Evolutionary conservation across 2,113 vertebrate genomes (phyloP), one percentile per base, ranked within the genome.

Genomic region (Vombatus ursinus): DNA sequence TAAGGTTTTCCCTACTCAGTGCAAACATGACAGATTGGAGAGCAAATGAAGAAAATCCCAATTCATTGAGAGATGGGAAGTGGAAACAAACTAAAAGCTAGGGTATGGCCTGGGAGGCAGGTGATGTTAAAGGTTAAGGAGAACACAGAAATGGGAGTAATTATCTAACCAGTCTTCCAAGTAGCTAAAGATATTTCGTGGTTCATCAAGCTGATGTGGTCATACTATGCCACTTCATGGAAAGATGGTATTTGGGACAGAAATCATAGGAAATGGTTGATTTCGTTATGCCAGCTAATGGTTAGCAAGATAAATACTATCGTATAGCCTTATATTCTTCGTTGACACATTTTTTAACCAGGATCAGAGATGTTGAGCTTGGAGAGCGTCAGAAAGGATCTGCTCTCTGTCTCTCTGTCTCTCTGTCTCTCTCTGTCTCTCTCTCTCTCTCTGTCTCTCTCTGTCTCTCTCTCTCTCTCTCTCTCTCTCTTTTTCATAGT

Each of bases 401-500:
- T 26, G 14, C 0, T 37, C 8, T 57, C 26, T 57, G 3, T 52
- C 22, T 23, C 12, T 52, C 22, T 5, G 11, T 68, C 31, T 49
- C 2, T 49, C 53, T 28, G 0, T 31, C 23, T 53, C 2, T 53
- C 22, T 23, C 22, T 52, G 0, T 52, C 22, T 23, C 52, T 53
- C 0, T 53, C 52, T 24, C 0, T 24, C 53, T 9, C 54, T 31
- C 10, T 31, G 3, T 61, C 26, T 61, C 28, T 61, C 2, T 52
- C 3, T 53, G 2, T 57, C 54, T 57, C 1, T 57, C 1, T 61
- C 54, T 61, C 0, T 61, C 8, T 61, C 9, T 31, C 8, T 61
- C 0, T 28, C 1, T 28, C 8, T 57, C 8, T 57, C 8, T 57
- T 16, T 52, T 0, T 22, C 25, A 31, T 14, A 61, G 10, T 3